These are phyloP conservation scores for Yponomeuta evonymella DNA, from an alignment of 2,888 invertebrate genomes.

Conservation along the genomic window DNA sequence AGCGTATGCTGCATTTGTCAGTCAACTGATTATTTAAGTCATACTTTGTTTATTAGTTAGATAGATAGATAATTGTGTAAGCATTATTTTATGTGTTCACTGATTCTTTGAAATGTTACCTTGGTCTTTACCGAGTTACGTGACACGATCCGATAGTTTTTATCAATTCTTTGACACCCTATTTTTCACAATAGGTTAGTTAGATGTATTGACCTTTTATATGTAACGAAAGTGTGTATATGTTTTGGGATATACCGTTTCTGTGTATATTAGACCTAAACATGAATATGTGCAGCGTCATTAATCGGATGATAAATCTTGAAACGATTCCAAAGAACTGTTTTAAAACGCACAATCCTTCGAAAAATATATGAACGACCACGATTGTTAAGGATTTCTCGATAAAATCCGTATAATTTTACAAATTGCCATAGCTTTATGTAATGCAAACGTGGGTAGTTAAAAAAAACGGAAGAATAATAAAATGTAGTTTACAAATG, in stretches of 20 bases:
- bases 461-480: background rate
- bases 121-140: background rate
- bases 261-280: background rate
- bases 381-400: background rate
- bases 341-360: constrained; percentile 9
- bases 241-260: background rate
- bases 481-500: background rate
- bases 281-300: background rate
- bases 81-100: constrained; percentile 5
- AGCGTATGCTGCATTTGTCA: constrained; percentile 9
- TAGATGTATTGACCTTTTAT: constrained; percentile 5
- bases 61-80: background rate
- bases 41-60: constrained; percentile 1
- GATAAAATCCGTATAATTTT: background rate
- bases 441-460: background rate
- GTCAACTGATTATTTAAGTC: constrained; percentile 12
- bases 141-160: constrained; percentile 8
- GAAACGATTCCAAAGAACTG: constrained; percentile 11
- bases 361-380: background rate
- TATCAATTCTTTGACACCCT: constrained; percentile 3
- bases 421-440: constrained; percentile 6
- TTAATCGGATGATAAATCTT: background rate
- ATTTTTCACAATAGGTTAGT: constrained; percentile 6
- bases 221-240: background rate
- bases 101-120: background rate